Conservation (phyloP, 2,888 invertebrate genomes). For the Dolichomitus sp. region DNA sequence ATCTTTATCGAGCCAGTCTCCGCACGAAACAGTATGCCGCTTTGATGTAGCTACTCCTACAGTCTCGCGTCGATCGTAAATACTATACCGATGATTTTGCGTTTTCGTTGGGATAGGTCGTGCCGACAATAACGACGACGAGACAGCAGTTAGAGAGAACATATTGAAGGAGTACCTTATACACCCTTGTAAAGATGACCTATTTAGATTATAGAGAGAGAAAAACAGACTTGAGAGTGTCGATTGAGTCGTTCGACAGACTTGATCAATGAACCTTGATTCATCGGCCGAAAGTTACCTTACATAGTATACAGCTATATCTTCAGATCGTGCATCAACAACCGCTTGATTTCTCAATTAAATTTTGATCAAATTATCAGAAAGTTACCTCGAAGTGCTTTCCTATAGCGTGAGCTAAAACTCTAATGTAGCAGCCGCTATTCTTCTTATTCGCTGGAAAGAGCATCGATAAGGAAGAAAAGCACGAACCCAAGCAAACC, state of each 20-base stretch:
- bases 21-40: constrained; percentile 43
- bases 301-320: background rate
- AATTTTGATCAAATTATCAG: constrained; percentile 31
- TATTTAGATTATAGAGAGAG: constrained; percentile 45
- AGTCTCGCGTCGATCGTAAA: constrained; percentile 37
- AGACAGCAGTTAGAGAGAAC: constrained; percentile 34
- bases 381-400: constrained; percentile 15
- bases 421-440: background rate
- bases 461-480: constrained; percentile 37
- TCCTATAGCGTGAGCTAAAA: constrained; percentile 14
- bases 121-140: constrained; percentile 48
- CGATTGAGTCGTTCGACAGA: constrained; percentile 51
- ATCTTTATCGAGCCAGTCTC: constrained; percentile 55
- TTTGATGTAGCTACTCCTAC: constrained; percentile 59
- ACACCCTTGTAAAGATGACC: constrained; percentile 58
- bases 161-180: constrained; percentile 39
- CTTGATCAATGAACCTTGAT: constrained; percentile 43
- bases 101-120: constrained; percentile 72
- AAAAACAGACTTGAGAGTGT: background rate
- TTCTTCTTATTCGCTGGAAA: constrained; percentile 22
- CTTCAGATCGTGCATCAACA: constrained; percentile 18
- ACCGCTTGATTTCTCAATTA: constrained; percentile 41
- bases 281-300: constrained; percentile 31
- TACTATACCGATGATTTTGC: constrained; percentile 69
- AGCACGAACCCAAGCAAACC: constrained; percentile 6